Conservation (phyloP, 2,888 invertebrate species). For the Chironomus riparius region DNA sequence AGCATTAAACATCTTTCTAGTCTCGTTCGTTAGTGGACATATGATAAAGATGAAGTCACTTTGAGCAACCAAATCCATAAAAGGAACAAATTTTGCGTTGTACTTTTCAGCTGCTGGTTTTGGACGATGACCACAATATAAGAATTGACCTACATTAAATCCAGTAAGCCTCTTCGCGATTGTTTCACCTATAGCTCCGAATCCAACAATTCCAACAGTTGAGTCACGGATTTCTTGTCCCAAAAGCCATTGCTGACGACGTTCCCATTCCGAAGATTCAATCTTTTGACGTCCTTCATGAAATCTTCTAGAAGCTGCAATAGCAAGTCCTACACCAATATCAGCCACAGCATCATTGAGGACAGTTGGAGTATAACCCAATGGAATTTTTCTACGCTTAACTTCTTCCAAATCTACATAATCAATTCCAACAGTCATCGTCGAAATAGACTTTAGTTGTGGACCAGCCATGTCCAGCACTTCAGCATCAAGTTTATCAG, state of each 20-base stretch:
- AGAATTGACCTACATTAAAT: constrained; percentile 59
- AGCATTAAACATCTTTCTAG: constrained; percentile 57
- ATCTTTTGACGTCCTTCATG: constrained; percentile 63
- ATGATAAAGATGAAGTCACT: constrained; percentile 66
- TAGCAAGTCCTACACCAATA: constrained; percentile 62
- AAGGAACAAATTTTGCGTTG: constrained; percentile 52
- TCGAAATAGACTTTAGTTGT: constrained; percentile 62
- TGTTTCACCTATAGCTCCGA: constrained; percentile 69
- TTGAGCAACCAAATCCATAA: constrained; percentile 53
- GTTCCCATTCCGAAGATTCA: constrained; percentile 56
- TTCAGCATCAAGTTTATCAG: constrained; percentile 34
- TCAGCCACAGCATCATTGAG: constrained; percentile 73
- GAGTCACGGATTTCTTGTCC: constrained; percentile 69
- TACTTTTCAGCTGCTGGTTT: constrained; percentile 51
- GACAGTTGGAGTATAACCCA: constrained; percentile 73
- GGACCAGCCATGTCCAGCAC: constrained; percentile 43
- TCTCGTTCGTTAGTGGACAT: constrained; percentile 56
- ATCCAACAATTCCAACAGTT: constrained; percentile 75
- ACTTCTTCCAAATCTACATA: constrained; percentile 67
- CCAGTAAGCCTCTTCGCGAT: constrained; percentile 62
- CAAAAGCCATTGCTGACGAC: constrained; percentile 63
- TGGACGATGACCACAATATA: constrained; percentile 65
- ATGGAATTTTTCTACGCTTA: constrained; percentile 57
- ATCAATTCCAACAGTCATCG: constrained; percentile 82
- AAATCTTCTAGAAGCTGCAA: constrained; percentile 66